Evolutionary conservation across 2,113 vertebrate species (phyloP), one percentile per base, ranked within the genome.

Genomic region (Cyphomyrus discorhynchus): DNA sequence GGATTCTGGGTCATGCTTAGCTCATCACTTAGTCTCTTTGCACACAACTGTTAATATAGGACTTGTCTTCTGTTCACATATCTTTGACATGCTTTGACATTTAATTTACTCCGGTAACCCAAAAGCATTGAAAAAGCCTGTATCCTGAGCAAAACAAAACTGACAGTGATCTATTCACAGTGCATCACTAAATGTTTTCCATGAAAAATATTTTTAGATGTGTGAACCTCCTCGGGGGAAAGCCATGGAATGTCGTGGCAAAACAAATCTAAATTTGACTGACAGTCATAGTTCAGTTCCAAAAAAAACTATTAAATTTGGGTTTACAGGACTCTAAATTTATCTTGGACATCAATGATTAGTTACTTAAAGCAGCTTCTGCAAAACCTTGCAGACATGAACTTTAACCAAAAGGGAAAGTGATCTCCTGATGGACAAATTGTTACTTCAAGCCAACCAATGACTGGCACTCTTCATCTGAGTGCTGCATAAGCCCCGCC

Each of bases 181-280:
- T 82, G 47, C n/a, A 53, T 80, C 19, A 6, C 66, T 82, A 80
- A 89, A 82, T 89, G 47, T 50, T 52, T 80, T 89, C 19, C 74
- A 47, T 89, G 88, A 70, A 77, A 35, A 50, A 52, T 86, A 84
- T 86, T 86, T 86, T 86, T 86, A 86, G 84, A 86, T 15, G n/a
- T 86, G 2, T 53, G 52, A 86, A 86, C 84, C 19, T 86, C 84
- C 84, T 52, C 0, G 31, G 84, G 21, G 24, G 84, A 86, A 52
- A 53, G 24, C 13, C 13, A n/a, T 86, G 24, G 19, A 31, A 52
- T 86, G 84, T 49, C n/a, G 1, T 27, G 15, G 49, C 27, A 46
- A 46, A 52, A 86, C n/a, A 31, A 53, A 86, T 31, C 46, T 86
- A 11, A 49, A 50, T 86, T 27, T 52, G 84, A 86, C 45, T 84